phyloP scores from a whole-genome alignment of 2,888 invertebrate genomes.

The Erynnis tages region DNA sequence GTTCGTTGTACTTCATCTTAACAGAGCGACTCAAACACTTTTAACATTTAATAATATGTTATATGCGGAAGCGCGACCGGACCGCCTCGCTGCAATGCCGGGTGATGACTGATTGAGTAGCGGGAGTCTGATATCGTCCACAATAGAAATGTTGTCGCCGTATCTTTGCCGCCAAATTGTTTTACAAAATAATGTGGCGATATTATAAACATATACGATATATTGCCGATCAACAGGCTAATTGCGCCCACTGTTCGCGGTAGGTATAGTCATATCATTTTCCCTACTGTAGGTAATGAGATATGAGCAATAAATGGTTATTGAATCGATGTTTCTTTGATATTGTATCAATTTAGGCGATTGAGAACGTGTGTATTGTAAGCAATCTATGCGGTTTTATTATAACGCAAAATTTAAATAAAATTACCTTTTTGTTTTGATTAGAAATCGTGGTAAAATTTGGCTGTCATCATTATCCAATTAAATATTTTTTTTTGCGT shows the following conservation, averaged over 20 bases:
- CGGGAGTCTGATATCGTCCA: constrained; percentile 11
- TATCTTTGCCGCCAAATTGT: constrained; percentile 3
- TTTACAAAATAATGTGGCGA: neutral
- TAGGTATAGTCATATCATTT: no score
- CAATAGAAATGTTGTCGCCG: neutral
- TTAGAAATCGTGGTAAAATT: no score
- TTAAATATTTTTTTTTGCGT: no score
- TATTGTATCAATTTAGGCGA: neutral
- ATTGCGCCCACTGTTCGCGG: no score
- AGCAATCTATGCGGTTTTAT: no score
- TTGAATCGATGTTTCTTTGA: neutral
- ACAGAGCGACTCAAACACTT: neutral
- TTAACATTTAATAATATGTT: neutral
- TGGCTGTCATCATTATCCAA: no score
- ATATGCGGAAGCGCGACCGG: constrained; percentile 9
- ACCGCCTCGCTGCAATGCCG: constrained; percentile 11
- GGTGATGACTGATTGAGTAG: constrained; percentile 1
- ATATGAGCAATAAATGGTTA: neutral
- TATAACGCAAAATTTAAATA: no score
- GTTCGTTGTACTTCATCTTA: constrained; percentile 85
- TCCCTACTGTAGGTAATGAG: no score
- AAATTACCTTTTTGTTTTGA: no score
- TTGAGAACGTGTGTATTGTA: no score
- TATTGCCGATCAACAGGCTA: no score
- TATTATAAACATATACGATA: neutral